These are phyloP conservation scores for Emydoidea blandingii DNA, from an alignment of 2,797 vertebrate species.

Conservation along the genomic window DNA sequence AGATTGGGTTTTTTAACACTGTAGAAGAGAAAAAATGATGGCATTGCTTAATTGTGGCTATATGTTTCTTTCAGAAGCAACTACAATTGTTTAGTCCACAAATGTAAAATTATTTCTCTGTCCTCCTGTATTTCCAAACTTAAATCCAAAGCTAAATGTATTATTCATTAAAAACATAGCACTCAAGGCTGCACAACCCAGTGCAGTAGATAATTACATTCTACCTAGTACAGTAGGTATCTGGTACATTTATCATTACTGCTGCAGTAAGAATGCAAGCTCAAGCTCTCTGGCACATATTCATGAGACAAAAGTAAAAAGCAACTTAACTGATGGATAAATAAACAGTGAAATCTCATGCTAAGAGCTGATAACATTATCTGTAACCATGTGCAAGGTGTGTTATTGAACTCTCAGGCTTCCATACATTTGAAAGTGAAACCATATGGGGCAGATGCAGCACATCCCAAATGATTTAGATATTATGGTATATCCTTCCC, in stretches of 20 bases:
- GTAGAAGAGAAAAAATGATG: neutral
- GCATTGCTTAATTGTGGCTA: conserved; percentile 2
- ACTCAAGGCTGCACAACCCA: neutral
- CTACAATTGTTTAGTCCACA: neutral
- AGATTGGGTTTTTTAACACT: conserved; percentile 96
- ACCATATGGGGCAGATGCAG: neutral
- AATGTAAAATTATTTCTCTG: neutral
- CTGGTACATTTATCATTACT: conserved; percentile 22
- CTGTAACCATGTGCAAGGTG: neutral
- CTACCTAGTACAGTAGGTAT: neutral
- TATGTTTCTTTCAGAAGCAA: neutral
- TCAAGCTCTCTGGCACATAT: neutral
- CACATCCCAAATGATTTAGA: neutral
- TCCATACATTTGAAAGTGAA: neutral
- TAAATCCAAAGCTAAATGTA: conserved; percentile 13
- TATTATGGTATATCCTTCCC: neutral
- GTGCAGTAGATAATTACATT: neutral
- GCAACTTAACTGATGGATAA: neutral
- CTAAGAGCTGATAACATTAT: fast-evolving
- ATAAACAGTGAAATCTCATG: neutral
- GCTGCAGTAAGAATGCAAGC: neutral
- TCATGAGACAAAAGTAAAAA: neutral
- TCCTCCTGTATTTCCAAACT: neutral
- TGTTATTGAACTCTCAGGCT: neutral
- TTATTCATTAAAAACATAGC: conserved; percentile 6